Base-by-base conservation (phyloP, 2,888 invertebrate species). In the Pinctada fucata region DNA sequence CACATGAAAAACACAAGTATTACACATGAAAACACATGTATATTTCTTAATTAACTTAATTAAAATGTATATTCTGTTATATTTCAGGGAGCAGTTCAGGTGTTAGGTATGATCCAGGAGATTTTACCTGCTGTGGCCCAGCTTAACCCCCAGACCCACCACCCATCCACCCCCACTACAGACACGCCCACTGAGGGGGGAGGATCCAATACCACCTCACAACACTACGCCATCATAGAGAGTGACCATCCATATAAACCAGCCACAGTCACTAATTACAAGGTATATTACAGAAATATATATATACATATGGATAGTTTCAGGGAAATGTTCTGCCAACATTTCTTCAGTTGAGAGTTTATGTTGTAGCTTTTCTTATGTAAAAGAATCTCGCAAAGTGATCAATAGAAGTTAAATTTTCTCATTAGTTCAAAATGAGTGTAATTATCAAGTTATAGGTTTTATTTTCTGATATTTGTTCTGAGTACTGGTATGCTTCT, bases 181-280 rank as follows among this genome's bases (percentile, higher is more conserved):
- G 86, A 86, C 58, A 16, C 67, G 16, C 69, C 52, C 73, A 81
- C 83, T 65, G 78, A 83, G 58, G 79, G 58, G 4, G 85, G 86
- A 48, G 82, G 81, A 48, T 84, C 84, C 3, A 58, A 58, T 58
- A 97, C 97, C 49, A 96, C 97, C 1, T 96, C 97, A 80, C 95
- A 96, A 89, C 96, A 97, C 93, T 97, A 97, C 91, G 96, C 97
- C 3, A 95, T 97, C 94, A 95, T 98, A 1, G 99, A 99, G 93
- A 98, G 98, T 91, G 97, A 98, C 65, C 99, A 99, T 94, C 99
- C 99, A 0, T 99, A 99, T 93, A 96, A 96, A 92, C 96, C 97
- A 65, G 92, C 92, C 48, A 90, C 90, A 45, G 91, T 93, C 2
- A 95, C 96, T 65, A 96, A 97, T 91, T 97, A 96, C 93, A 95